Evolutionary conservation across 1,140 invertebrate genomes (phyloP), one percentile per base, ranked within the genome.

Genomic region (Drosophila navojoa): DNA sequence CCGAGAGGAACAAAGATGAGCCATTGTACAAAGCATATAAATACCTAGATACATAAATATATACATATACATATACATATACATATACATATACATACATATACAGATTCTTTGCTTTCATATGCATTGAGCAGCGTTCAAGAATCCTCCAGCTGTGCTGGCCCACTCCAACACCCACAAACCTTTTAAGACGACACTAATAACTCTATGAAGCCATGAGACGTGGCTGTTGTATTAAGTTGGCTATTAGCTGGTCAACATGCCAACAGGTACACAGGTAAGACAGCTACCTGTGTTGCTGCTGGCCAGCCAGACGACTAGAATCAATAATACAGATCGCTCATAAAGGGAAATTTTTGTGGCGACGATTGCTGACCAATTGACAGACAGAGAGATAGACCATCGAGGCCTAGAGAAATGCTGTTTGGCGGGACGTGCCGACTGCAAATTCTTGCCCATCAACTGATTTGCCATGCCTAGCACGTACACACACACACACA

Each of bases 271-370:
- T 69, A 54, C 35, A 38, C 35, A 35, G 32, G 1, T 22, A 22
- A 54, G 10, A 38, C 35, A 38, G 35, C 35, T 38, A 38, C 35
- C 35, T 38, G 35, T 38, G 35, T 38, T 38, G 49, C 67, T 59
- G 42, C 29, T 38, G 6, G 29, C 27, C 53, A 16, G 67, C 45
- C 16, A 15, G 29, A 27, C 27, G 71, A 45, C 52, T 49, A 72
- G 78, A 86, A 86, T 87, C 68, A 71, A 84, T 87, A 87, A 79
- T 77, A 64, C 81, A 68, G 71, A 73, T 73, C 71, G 61, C 57
- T 68, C 71, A 73, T 71, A 84, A 89, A 89, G 84, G 85, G 77
- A 89, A 89, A 89, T 89, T 84, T 89, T 77, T 45, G n/a, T 38
- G 11, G 16, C 35, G 16, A 15, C 54, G 16, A 42, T 63, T 49